Conservation (phyloP, 2,888 invertebrate species). For the Sinodicranocentrus sp. region DNA sequence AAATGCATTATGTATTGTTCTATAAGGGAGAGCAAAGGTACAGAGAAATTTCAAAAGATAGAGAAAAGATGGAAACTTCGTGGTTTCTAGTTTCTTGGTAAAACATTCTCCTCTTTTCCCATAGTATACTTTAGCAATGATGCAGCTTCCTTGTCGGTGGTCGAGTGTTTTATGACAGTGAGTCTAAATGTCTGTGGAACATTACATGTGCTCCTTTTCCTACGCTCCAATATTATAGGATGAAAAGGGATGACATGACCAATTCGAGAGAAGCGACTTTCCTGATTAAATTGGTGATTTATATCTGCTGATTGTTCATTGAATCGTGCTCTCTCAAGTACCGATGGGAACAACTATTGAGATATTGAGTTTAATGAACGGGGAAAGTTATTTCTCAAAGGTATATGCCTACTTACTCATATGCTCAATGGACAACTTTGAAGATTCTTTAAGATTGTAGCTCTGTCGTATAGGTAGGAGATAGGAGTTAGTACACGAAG, state of each 20-base stretch:
- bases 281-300: slow-evolving; percentile 76
- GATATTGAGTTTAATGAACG: slow-evolving; percentile 69
- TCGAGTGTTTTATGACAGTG: slow-evolving; percentile 65
- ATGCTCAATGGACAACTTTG: not conserved
- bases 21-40: slow-evolving; percentile 32
- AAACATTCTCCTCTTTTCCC: slow-evolving; percentile 38
- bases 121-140: slow-evolving; percentile 58
- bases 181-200: slow-evolving; percentile 38
- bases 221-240: slow-evolving; percentile 48
- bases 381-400: slow-evolving; percentile 58
- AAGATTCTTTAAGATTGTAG: slow-evolving; percentile 24
- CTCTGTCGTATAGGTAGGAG: slow-evolving; percentile 4
- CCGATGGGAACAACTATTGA: slow-evolving; percentile 60
- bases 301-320: slow-evolving; percentile 76
- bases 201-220: slow-evolving; percentile 31
- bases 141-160: slow-evolving; percentile 57
- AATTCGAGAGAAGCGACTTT: slow-evolving; percentile 72
- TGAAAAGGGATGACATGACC: slow-evolving; percentile 74
- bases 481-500: not conserved
- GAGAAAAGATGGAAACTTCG: slow-evolving; percentile 29
- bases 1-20: slow-evolving; percentile 56
- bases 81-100: slow-evolving; percentile 46
- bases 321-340: slow-evolving; percentile 69
- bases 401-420: not conserved
- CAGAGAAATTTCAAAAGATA: slow-evolving; percentile 11